Percentiles rank a stretch among this genome's conserved stretches.
These are phyloP conservation scores for Sylvia atricapilla DNA, from an alignment of 2,113 vertebrate species.

Conservation along the genomic window DNA sequence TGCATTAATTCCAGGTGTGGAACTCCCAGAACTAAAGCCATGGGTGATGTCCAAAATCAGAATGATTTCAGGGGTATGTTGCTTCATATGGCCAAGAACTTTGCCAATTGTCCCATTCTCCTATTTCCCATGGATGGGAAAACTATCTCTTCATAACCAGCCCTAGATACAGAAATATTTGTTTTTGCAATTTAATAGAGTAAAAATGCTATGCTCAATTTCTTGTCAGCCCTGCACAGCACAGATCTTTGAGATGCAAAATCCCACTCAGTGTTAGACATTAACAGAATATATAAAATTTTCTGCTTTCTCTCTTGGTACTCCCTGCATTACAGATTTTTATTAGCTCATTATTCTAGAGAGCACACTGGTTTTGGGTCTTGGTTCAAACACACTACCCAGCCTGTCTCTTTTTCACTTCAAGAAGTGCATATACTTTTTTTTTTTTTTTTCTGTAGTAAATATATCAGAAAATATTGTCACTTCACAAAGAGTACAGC, in stretches of 20 bases:
- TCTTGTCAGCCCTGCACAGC: neutral
- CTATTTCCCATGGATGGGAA: too few species aligned
- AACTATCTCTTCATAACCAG: neutral
- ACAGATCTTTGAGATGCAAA: neutral
- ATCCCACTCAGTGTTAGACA: neutral
- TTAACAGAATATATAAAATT: neutral
- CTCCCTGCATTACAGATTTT: neutral
- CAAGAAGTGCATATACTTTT: neutral
- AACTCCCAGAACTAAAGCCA: neutral
- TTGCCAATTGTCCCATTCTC: too few species aligned
- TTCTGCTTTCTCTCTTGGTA: neutral
- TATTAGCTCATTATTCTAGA: neutral
- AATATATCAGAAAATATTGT: neutral
- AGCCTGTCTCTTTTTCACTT: neutral
- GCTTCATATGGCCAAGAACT: too few species aligned
- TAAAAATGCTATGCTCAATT: neutral
- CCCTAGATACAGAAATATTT: neutral
- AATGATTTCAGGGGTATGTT: accelerated
- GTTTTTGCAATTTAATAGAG: neutral
- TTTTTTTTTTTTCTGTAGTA: neutral
- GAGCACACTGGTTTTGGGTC: neutral
- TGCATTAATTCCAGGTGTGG: neutral
- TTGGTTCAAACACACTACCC: neutral
- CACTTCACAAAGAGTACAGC: neutral
- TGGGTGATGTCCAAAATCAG: neutral